These are phyloP conservation scores for Ferrisia virgata DNA, from an alignment of 2,888 invertebrate species.

Conservation along the genomic window DNA sequence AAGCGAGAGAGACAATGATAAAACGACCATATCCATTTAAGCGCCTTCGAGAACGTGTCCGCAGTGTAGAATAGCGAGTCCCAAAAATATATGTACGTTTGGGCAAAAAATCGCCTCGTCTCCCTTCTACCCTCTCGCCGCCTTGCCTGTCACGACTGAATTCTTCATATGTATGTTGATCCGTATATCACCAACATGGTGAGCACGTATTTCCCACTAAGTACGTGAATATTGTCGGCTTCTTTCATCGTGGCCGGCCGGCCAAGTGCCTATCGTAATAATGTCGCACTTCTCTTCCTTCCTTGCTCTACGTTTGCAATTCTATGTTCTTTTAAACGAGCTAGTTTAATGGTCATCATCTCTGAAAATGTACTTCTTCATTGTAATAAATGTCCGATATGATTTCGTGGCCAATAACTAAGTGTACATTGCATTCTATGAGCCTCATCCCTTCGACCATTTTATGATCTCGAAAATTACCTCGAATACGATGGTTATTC, in stretches of 20 bases:
- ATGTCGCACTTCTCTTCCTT: background rate
- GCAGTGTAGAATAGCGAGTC: background rate
- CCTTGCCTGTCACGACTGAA: background rate
- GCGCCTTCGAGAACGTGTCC: background rate
- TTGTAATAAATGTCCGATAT: background rate
- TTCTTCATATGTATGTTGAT: background rate
- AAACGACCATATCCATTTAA: constrained; percentile 8
- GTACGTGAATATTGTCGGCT: constrained; percentile 11
- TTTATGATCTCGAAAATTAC: too few species aligned
- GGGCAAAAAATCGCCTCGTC: background rate
- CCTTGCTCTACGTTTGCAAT: background rate
- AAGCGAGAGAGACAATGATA: background rate
- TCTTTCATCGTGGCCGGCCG: background rate
- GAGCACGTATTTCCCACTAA: background rate
- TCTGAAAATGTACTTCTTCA: background rate
- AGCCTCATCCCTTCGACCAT: too few species aligned
- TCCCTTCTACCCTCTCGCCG: too few species aligned
- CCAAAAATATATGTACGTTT: background rate
- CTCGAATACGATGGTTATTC: too few species aligned
- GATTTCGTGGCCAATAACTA: background rate
- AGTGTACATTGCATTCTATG: too few species aligned
- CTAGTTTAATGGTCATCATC: background rate
- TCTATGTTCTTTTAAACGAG: background rate
- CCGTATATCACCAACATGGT: background rate
- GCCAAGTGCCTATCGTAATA: background rate